phyloP scores from a whole-genome alignment of 2,888 invertebrate genomes.

The Pheosia gnoma region DNA sequence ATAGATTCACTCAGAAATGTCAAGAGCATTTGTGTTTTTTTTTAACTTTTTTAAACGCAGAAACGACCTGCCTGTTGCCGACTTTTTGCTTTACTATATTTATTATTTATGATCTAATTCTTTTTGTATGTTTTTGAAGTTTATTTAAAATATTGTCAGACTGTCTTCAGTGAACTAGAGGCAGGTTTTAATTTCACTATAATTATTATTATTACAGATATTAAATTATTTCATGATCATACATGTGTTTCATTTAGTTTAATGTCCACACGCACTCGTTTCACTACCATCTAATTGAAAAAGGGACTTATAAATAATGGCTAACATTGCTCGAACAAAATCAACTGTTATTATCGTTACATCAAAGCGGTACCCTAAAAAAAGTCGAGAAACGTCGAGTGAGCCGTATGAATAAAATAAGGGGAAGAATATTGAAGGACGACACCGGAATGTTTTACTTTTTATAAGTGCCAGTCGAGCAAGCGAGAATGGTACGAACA shows the following conservation, averaged over 20 bases:
- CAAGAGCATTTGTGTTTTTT: not conserved
- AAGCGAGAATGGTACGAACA: not conserved
- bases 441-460: not conserved
- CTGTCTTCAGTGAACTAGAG: too few relatives aligned
- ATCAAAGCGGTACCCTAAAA: not conserved
- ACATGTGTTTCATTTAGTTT: too few relatives aligned
- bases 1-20: not conserved
- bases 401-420: constrained; percentile 2
- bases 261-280: too few relatives aligned
- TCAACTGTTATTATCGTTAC: not conserved
- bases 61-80: not conserved
- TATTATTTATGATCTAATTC: too few relatives aligned
- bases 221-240: too few relatives aligned
- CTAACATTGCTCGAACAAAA: not conserved
- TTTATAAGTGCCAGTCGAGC: not conserved
- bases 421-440: constrained; percentile 1
- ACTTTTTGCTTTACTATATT: too few relatives aligned
- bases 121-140: too few relatives aligned
- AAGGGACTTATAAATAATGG: too few relatives aligned
- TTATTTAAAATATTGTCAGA: too few relatives aligned
- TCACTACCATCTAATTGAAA: too few relatives aligned
- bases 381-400: not conserved
- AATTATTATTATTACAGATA: too few relatives aligned
- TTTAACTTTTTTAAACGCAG: not conserved
- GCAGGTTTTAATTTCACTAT: too few relatives aligned